Evolutionary conservation across 2,113 vertebrate species (phyloP).

Genomic region (Dipodomys spectabilis): DNA sequence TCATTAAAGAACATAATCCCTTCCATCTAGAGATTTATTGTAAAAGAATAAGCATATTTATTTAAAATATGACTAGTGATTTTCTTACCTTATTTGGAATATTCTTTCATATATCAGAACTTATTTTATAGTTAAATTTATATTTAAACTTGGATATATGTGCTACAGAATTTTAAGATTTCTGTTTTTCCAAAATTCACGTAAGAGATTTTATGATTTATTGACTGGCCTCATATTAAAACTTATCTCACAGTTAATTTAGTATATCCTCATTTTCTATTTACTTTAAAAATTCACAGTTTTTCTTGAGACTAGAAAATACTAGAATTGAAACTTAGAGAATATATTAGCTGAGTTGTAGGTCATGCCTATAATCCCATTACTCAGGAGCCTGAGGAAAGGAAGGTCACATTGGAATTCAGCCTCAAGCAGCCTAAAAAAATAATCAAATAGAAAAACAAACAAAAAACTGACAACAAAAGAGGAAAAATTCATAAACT

Average conservation of each 20-base stretch:
- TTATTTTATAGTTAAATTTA: slow-evolving; percentile 37
- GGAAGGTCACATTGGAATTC: no score
- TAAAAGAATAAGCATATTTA: slow-evolving; percentile 48
- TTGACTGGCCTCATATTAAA: slow-evolving; percentile 43
- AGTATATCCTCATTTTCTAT: slow-evolving; percentile 21
- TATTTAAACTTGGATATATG: background rate
- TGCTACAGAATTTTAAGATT: background rate
- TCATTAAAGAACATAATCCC: background rate
- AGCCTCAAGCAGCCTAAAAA: no score
- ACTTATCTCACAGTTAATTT: slow-evolving; percentile 12
- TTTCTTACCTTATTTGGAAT: slow-evolving; percentile 51
- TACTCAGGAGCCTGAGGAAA: no score
- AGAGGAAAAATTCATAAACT: no score
- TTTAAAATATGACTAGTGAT: slow-evolving; percentile 40
- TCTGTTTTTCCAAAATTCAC: slow-evolving; percentile 19
- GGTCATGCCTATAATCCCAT: no score
- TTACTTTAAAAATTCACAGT: background rate
- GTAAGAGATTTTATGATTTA: slow-evolving; percentile 44
- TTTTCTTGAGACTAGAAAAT: no score
- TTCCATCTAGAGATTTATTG: slow-evolving; percentile 11
- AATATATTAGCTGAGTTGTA: no score
- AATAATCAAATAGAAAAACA: no score
- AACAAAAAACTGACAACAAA: no score
- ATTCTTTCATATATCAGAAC: background rate
- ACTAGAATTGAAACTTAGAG: no score